Evolutionary conservation across 2,888 invertebrate species (phyloP), one percentile per base, ranked within the genome.

Genomic region (Dendrolimus pini): DNA sequence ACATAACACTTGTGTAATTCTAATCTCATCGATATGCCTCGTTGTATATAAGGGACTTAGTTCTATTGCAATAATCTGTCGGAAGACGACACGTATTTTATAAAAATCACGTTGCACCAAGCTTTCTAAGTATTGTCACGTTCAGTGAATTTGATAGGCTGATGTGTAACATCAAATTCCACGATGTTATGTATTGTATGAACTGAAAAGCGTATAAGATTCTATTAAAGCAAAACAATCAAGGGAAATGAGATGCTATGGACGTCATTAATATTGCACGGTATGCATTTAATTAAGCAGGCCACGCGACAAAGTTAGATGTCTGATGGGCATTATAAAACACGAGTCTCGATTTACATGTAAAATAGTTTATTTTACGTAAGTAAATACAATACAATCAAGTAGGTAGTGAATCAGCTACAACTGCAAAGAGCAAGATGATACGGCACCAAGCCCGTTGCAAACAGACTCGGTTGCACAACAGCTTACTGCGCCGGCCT

Each of bases 121-220:
- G 64, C 68, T 72, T 75, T 77, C 68, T 62, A 71, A 70, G 70
- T 73, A 81, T 80, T 78, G 80, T 84, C 88, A 87, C 88, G 87
- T 87, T 80, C 78, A 47, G 47, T 47, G 47, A 47, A 47, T 47
- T 10, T 47, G 47, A 47, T 47, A 47, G 9, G 8, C 7, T 12
- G n/a, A 54, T 18, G 41, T 30, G 2, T 41, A 10, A 9, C 30
- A n/a, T 54, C 10, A 54, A 54, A 54, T 41, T 54, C 30, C 54
- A 54, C 30, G 14, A 54, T 47, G 12, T 12, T 47, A 9, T 47
- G 12, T 47, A 47, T 30, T 30, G 30, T 47, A 47, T 47, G 9
- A 47, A 47, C 9, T 12, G 12, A 54, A n/a, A 54, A 54, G 54
- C 9, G 10, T 54, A 14, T 54, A 54, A 54, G 41, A 54, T 30